These are phyloP conservation scores for Danionella dracula DNA, from an alignment of 2,797 vertebrate species.

Conservation along the genomic window DNA sequence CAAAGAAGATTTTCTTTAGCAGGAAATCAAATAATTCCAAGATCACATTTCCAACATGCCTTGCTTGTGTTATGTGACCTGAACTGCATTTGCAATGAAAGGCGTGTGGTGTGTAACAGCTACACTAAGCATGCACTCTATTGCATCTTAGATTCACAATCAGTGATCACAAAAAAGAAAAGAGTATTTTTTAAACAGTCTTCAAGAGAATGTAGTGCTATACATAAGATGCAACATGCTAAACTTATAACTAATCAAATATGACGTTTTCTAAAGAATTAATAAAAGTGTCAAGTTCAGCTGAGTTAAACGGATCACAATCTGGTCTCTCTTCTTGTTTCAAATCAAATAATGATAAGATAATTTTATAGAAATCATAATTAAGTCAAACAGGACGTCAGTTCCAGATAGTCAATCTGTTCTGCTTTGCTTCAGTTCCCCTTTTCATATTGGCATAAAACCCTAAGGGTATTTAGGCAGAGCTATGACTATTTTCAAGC, in stretches of 20 bases:
- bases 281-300: too few relatives aligned
- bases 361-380: neutral
- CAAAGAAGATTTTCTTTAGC: slow-evolving; percentile 9
- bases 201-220: too few relatives aligned
- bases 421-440: slow-evolving; percentile 3
- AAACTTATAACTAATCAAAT: too few relatives aligned
- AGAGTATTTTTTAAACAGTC: too few relatives aligned
- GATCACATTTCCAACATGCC: slow-evolving; percentile 51
- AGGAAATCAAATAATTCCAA: slow-evolving; percentile 61
- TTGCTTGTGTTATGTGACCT: slow-evolving; percentile 31
- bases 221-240: too few relatives aligned
- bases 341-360: neutral
- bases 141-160: neutral
- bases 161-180: too few relatives aligned
- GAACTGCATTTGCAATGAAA: neutral
- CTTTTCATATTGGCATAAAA: neutral
- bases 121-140: neutral
- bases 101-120: neutral
- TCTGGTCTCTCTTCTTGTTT: too few relatives aligned
- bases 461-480: neutral
- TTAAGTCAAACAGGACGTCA: neutral
- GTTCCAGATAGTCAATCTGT: neutral
- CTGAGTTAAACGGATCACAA: too few relatives aligned
- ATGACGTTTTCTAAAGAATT: too few relatives aligned
- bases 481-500: slow-evolving; percentile 7